phyloP scores from a whole-genome alignment of 2,113 vertebrate genomes.

The Coregonus clupeaformis region DNA sequence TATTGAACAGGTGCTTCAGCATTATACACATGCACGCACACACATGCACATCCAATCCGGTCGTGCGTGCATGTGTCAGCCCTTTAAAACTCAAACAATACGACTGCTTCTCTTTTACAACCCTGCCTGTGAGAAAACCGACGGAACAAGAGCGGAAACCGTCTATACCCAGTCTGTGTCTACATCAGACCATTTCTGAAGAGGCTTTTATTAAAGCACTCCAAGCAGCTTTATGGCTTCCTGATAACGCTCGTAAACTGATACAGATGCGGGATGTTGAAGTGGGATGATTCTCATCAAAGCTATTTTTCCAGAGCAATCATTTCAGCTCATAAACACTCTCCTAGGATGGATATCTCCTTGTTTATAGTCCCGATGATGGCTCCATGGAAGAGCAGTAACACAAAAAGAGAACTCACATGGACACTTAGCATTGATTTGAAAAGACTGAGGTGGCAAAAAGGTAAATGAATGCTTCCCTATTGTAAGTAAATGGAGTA shows the following conservation, averaged over 20 bases:
- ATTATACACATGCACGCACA: conserved; percentile 17
- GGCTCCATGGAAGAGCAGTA: neutral
- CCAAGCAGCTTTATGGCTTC: conserved; percentile 49
- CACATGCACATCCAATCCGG: too few relatives aligned
- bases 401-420: neutral
- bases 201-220: conserved; percentile 26
- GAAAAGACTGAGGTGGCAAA: neutral
- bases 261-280: conserved; percentile 46
- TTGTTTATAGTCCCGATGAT: neutral
- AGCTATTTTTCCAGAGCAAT: conserved; percentile 40
- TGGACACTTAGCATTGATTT: neutral
- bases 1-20: conserved; percentile 31
- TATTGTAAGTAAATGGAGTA: neutral
- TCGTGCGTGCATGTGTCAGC: too few relatives aligned
- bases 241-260: conserved; percentile 57
- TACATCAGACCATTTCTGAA: conserved; percentile 35
- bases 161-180: neutral
- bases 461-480: neutral
- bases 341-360: neutral
- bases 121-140: too few relatives aligned
- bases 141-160: too few relatives aligned
- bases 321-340: neutral
- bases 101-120: too few relatives aligned
- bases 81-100: too few relatives aligned
- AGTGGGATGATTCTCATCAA: conserved; percentile 70